A percentile compares a stretch with the other conserved stretches of the same genome.
Evolutionary conservation across 2,888 invertebrate species (phyloP).

Genomic region (Cephus spinipes): DNA sequence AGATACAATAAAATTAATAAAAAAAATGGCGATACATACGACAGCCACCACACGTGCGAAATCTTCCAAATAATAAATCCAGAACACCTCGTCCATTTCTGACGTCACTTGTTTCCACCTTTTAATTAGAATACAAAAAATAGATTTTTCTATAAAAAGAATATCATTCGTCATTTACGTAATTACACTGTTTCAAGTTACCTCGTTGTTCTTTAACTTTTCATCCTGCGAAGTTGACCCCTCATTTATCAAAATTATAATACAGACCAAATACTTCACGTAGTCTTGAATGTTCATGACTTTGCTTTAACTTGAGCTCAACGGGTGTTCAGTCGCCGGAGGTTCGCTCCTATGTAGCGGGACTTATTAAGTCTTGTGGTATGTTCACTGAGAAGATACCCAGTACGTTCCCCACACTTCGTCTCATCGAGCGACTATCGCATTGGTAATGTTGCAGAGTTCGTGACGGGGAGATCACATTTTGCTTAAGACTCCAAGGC

Average conservation of each 20-base stretch:
- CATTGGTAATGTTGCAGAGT: neutral
- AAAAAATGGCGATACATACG: constrained; percentile 42
- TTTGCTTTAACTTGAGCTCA: constrained; percentile 28
- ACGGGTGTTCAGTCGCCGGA: constrained; percentile 3
- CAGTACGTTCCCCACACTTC: neutral
- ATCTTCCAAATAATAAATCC: constrained; percentile 53
- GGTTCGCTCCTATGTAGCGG: constrained; percentile 1
- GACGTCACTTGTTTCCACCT: constrained; percentile 7
- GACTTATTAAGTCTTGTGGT: neutral
- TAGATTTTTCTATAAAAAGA: constrained; percentile 9
- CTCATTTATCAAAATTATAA: constrained; percentile 21
- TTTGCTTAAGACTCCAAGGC: constrained; percentile 21
- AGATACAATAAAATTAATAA: neutral
- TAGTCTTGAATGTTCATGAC: constrained; percentile 56
- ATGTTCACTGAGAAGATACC: neutral
- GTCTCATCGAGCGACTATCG: neutral
- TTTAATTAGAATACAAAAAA: neutral
- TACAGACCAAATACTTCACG: constrained; percentile 51
- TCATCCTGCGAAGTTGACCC: neutral
- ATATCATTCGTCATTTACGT: neutral
- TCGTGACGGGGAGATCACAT: neutral
- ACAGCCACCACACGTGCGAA: constrained; percentile 55
- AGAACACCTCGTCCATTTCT: constrained; percentile 49
- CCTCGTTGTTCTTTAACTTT: neutral
- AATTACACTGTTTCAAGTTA: neutral